Base-by-base conservation (phyloP, 1,140 invertebrate genomes). In the Drusus annulatus region DNA sequence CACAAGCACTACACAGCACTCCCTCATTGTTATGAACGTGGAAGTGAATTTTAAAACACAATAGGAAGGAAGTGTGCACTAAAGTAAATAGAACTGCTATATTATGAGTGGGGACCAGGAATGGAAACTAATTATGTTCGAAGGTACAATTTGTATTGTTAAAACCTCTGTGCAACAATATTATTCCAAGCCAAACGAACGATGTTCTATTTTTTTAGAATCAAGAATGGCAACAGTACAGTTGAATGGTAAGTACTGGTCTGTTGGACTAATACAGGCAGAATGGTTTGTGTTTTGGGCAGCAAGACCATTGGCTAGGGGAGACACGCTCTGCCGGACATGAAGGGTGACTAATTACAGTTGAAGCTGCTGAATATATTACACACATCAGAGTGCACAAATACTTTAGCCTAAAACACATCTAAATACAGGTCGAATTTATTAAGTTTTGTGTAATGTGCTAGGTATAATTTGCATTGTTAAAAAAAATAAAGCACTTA, bases 271-370 rank as follows among this genome's bases (percentile, higher is more conserved):
- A 54, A 54, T 75, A 28, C 52, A 84, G 73, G 80, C 84, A 82
- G 80, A 81, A 50, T 80, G 82, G 45, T 45, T 45, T 45, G 60
- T 83, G 79, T 71, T 80, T 80, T 80, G 76, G 79, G 75, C 79
- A 81, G 76, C 69, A 45, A 69, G 77, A 83, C 73, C 63, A 71
- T 25, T 65, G 80, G 82, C 62, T 79, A 87, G 86, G 87, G 89
- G 89, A 90, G 88, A 90, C 87, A 87, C 87, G 88, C 88, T 89
- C 87, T 85, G 87, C 31, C 88, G 88, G 81, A 84, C 87, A 90
- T 88, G 85, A 88, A 88, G 89, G 89, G 88, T 89, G 89, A 88
- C 88, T 89, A 87, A 88, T 88, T 89, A 89, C 89, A 87, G 87
- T 87, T 15, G 86, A 87, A 87, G 87, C 86, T 87, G 86, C 87